These are phyloP conservation scores for Picus viridis DNA, from an alignment of 2,797 vertebrate species.

Conservation along the genomic window DNA sequence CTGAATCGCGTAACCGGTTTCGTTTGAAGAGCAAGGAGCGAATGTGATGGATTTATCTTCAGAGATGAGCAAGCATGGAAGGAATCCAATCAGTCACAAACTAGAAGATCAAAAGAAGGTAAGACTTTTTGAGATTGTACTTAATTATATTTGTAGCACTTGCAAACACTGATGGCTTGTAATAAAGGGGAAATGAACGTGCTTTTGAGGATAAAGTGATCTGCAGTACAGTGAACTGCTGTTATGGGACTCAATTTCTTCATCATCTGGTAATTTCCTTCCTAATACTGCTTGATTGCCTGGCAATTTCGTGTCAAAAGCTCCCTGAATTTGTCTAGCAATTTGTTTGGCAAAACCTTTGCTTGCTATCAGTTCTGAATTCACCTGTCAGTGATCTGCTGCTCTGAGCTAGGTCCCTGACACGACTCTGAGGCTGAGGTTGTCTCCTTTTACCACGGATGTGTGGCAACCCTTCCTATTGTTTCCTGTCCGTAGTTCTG, in stretches of 20 bases:
- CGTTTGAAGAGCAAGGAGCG: conserved; percentile 76
- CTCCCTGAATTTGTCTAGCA: conserved; percentile 10
- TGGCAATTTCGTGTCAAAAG: conserved; percentile 21
- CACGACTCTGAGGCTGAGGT: not conserved
- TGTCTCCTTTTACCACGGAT: not conserved
- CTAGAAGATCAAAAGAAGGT: conserved; percentile 99
- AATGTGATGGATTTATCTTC: conserved; percentile 95
- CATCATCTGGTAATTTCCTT: conserved; percentile 1
- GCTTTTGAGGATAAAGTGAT: not conserved
- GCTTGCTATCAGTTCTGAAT: not conserved
- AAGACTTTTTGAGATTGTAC: conserved; percentile 53
- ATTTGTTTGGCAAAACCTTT: conserved; percentile 1
- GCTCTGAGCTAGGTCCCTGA: not conserved
- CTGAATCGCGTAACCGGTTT: conserved; percentile 79
- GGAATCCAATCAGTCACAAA: conserved; percentile 95
- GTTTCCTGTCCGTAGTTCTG: not conserved
- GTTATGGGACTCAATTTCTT: not conserved
- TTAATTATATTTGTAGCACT: conserved; percentile 3
- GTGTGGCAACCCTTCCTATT: not conserved
- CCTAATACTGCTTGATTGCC: not conserved
- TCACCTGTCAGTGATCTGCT: not conserved
- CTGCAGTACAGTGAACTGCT: not conserved
- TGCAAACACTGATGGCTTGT: conserved; percentile 1
- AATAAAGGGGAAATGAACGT: conserved; percentile 14
- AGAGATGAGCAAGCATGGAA: conserved; percentile 93